These are phyloP conservation scores for Amiota mariae DNA, from an alignment of 2,888 invertebrate genomes.

Conservation along the genomic window DNA sequence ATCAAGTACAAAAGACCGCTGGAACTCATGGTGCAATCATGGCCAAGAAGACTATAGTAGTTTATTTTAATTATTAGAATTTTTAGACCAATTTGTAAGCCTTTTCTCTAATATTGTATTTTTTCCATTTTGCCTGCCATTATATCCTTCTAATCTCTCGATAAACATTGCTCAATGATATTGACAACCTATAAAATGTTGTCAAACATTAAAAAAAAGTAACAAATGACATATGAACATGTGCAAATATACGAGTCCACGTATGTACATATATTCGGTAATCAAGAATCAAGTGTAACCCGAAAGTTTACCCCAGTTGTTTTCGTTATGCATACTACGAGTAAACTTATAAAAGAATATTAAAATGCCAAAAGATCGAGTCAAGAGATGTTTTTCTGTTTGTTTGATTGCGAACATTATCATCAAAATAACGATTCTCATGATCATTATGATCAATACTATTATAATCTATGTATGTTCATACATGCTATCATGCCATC, in stretches of 20 bases:
- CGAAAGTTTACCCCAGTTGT: no score
- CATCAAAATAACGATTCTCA: constrained; percentile 11
- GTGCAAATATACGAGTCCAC: no score
- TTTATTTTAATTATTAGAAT: no score
- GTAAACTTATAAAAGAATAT: not conserved
- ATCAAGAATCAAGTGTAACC: no score
- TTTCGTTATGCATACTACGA: not conserved
- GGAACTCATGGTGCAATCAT: no score
- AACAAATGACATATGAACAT: not conserved
- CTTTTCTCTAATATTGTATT: no score
- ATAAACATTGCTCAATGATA: not conserved
- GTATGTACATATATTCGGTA: no score
- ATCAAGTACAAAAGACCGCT: no score
- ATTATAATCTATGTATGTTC: not conserved
- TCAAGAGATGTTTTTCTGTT: not conserved
- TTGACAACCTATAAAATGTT: constrained; percentile 5
- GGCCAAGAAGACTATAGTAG: no score
- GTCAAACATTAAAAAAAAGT: constrained; percentile 9
- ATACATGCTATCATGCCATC: not conserved
- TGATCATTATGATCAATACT: not conserved
- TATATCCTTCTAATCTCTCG: no score
- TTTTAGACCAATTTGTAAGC: no score
- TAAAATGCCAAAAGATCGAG: not conserved
- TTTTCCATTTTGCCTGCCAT: no score
- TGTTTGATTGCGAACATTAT: constrained; percentile 19